Evolutionary conservation across 2,113 vertebrate genomes (phyloP), one percentile per base, ranked within the genome.

Genomic region (Crotalus tigris): DNA sequence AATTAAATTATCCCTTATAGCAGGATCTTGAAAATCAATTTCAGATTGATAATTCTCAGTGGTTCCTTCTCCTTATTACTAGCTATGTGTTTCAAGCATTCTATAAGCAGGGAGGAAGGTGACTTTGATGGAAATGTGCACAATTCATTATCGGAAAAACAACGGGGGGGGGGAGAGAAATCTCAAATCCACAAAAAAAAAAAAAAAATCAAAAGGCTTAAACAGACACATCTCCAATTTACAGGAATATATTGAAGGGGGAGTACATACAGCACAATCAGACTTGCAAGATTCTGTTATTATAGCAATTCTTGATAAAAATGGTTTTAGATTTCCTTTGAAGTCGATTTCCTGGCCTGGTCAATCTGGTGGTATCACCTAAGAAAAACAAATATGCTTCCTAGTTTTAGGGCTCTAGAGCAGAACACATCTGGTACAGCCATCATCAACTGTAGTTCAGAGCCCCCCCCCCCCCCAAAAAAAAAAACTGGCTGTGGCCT

Each of bases 381-480:
- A 15, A 64, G 75, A 44, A 86, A 59, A 93, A 5, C 5, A 58
- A 87, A 51, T 24, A 64, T 5, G 26, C 29, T 21, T 90, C 23
- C 26, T 21, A 86, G 88, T 23, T 39, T 39, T 13, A 86, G 29
- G 55, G 29, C 46, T 10, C 69, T 86, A 10, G 49, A 75, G 54
- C 29, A 93, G 55, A 75, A 59, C 55, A 90, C 92, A 90, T 90
- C 89, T 93, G 88, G 75, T 85, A 46, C 21, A 61, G 51, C 75
- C 88, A 90, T 93, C 88, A 93, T 61, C 89, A 61, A 24, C 57
- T 86, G 46, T 19, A 57, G 59, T 91, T 75, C 10, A 61, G 53
- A 11, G 7, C 0, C 0, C 29, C 64, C 61, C 19, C 5, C 58
- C 8, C 6, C 21, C 21, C 39, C n/a, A n/a, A n/a, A n/a, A 44